Conservation (phyloP, 2,888 invertebrate genomes). For the Yponomeuta cagnagella region DNA sequence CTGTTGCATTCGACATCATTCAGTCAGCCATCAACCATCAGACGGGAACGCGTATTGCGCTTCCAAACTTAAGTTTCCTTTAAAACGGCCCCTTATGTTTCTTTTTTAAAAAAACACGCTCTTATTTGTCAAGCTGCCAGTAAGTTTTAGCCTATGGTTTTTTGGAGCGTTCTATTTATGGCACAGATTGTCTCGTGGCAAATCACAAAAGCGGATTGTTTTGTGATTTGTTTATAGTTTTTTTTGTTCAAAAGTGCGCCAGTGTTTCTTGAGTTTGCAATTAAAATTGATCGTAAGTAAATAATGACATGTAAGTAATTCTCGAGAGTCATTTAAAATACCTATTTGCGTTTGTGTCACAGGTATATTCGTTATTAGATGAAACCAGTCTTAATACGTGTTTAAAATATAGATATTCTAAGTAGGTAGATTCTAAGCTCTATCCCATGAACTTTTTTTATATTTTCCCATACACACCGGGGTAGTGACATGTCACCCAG, state of each 20-base stretch:
- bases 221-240: not conserved
- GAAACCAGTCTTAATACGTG: not conserved
- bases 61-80: conserved; percentile 29
- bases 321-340: not conserved
- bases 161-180: not conserved
- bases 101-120: not conserved
- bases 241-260: not conserved
- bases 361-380: too few relatives aligned
- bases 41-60: conserved; percentile 41
- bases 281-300: not conserved
- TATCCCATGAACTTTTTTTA: too few relatives aligned
- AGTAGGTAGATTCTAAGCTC: too few relatives aligned
- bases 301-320: not conserved
- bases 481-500: too few relatives aligned
- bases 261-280: not conserved
- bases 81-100: not conserved
- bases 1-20: conserved; percentile 43
- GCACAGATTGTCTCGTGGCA: not conserved
- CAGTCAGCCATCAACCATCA: conserved; percentile 57
- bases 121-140: not conserved
- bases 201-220: too few relatives aligned
- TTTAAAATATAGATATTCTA: too few relatives aligned
- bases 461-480: too few relatives aligned
- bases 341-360: too few relatives aligned
- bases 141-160: not conserved